These are phyloP conservation scores for Protobothrops mucrosquamatus DNA, from an alignment of 2,113 vertebrate genomes.

Conservation along the genomic window DNA sequence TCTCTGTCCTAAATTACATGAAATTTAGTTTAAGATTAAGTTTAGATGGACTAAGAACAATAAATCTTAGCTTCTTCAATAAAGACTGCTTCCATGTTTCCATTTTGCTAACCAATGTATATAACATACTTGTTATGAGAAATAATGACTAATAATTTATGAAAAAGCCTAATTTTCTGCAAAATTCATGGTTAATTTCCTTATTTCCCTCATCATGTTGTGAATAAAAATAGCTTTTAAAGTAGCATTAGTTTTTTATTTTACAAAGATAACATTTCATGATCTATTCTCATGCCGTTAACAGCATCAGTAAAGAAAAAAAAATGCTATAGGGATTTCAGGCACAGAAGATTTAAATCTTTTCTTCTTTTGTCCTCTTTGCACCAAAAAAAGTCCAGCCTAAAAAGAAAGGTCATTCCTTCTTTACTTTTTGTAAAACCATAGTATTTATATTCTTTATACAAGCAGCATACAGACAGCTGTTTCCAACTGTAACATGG, in stretches of 20 bases:
- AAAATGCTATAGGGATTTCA: constrained; percentile 26
- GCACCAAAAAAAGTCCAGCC: background rate
- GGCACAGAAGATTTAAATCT: background rate
- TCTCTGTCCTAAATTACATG: background rate
- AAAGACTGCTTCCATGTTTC: background rate
- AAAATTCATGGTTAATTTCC: too few relatives aligned
- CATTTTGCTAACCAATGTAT: background rate
- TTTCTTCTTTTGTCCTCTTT: background rate
- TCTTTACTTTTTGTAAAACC: background rate
- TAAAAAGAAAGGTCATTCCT: background rate
- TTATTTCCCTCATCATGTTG: background rate
- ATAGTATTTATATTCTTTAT: background rate
- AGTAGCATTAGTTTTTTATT: constrained; percentile 13
- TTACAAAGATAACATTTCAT: constrained; percentile 20
- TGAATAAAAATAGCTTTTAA: constrained; percentile 24
- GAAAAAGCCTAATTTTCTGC: constrained; percentile 2
- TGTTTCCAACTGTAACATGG: background rate
- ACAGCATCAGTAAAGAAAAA: constrained; percentile 29
- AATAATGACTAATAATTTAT: background rate
- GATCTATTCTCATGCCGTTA: constrained; percentile 6
- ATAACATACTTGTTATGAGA: background rate
- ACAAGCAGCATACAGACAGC: background rate
- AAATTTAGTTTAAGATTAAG: background rate
- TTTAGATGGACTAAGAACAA: background rate
- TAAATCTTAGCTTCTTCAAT: background rate